phyloP scores from a whole-genome alignment of 1,140 invertebrate species.

The Aphelinus atriplicis region DNA sequence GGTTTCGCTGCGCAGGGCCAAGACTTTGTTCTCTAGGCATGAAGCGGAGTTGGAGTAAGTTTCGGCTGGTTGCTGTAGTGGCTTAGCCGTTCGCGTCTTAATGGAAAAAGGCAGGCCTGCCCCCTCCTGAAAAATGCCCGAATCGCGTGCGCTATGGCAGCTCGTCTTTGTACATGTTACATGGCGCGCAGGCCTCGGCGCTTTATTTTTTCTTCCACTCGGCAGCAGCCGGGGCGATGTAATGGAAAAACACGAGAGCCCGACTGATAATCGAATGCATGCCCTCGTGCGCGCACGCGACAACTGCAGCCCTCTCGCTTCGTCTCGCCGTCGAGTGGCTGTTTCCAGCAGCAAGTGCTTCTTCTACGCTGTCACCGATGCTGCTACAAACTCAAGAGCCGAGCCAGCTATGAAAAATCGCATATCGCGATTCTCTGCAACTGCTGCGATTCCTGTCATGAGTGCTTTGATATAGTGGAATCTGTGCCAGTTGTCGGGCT shows the following conservation, averaged over 20 bases:
- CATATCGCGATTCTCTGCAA: too few species aligned
- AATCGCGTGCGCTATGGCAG: conserved; percentile 40
- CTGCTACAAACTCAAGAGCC: too few species aligned
- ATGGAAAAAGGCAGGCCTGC: conserved; percentile 36
- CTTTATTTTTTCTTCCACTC: neutral
- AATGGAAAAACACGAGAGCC: conserved; percentile 6
- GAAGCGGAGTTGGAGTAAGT: conserved; percentile 10
- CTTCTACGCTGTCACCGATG: too few species aligned
- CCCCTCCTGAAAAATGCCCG: conserved; percentile 48
- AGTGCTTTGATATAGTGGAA: too few species aligned
- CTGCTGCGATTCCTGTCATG: too few species aligned
- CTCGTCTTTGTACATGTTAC: too few species aligned
- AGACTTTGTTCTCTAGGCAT: conserved; percentile 22
- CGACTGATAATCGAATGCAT: conserved; percentile 1
- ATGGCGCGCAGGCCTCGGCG: neutral
- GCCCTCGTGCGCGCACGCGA: too few species aligned
- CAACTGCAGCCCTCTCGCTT: too few species aligned
- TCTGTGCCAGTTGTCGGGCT: too few species aligned
- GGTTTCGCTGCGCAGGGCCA: neutral
- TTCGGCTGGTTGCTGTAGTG: conserved; percentile 41
- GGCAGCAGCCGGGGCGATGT: neutral
- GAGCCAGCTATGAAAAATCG: too few species aligned
- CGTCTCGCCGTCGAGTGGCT: too few species aligned
- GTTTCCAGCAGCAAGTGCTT: too few species aligned
- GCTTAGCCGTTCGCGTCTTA: conserved; percentile 43